phyloP scores from a whole-genome alignment of 2,113 vertebrate genomes.

The Ginglymostoma cirratum region DNA sequence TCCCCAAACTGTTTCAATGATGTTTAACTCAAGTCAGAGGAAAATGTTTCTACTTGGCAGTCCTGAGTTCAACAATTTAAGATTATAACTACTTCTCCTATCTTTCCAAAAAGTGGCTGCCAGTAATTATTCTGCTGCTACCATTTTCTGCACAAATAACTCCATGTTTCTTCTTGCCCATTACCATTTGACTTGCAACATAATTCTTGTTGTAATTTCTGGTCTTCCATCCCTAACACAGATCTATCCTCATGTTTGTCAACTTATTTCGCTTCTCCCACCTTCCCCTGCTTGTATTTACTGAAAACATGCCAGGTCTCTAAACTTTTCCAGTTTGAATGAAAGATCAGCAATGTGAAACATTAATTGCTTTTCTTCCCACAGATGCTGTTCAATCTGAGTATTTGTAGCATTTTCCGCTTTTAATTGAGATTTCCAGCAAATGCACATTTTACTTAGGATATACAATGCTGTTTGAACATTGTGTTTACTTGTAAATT shows the following conservation, averaged over 20 bases:
- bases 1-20: background rate
- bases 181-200: background rate
- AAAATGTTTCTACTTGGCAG: background rate
- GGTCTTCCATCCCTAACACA: background rate
- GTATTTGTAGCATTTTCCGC: background rate
- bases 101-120: background rate
- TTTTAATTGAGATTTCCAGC: background rate
- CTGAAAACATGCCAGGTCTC: background rate
- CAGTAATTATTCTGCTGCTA: background rate
- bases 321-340: background rate
- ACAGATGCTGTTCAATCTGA: background rate
- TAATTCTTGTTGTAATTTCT: background rate
- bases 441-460: background rate
- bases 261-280: background rate
- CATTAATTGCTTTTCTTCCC: background rate
- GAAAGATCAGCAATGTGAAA: background rate
- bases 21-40: background rate
- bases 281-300: background rate
- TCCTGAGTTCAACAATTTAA: background rate
- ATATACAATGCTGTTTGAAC: background rate
- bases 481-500: background rate
- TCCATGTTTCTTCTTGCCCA: background rate
- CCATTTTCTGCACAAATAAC: background rate
- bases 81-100: background rate
- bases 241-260: background rate